phyloP scores from a whole-genome alignment of 2,797 vertebrate species.

The Arrhamphus sclerolepis region DNA sequence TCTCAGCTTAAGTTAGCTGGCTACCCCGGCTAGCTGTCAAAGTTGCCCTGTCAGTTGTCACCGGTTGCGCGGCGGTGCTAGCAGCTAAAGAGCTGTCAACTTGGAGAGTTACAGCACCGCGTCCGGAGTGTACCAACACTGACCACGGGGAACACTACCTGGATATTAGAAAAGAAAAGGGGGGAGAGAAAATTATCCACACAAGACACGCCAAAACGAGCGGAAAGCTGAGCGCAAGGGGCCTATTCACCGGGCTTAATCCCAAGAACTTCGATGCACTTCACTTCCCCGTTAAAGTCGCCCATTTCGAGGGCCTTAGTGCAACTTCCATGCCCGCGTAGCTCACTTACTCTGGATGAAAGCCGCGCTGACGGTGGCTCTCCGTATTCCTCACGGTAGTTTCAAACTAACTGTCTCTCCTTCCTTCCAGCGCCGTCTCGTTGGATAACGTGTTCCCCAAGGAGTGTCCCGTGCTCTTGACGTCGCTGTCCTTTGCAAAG shows the following conservation, averaged over 20 bases:
- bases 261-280: constrained; percentile 76
- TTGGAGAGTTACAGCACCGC: constrained; percentile 72
- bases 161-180: constrained; percentile 2
- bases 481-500: constrained; percentile 68
- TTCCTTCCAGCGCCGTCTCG: constrained; percentile 53
- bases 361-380: constrained; percentile 68
- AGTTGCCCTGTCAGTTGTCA: constrained; percentile 81
- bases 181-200: constrained; percentile 53
- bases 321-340: constrained; percentile 83
- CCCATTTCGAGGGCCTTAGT: constrained; percentile 81
- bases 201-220: constrained; percentile 53
- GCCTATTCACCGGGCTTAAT: constrained; percentile 73
- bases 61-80: constrained; percentile 73
- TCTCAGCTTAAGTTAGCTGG: constrained; percentile 71
- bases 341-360: constrained; percentile 83
- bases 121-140: constrained; percentile 44
- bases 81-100: constrained; percentile 80
- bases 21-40: constrained; percentile 77
- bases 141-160: constrained; percentile 51
- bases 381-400: constrained; percentile 79
- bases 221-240: constrained; percentile 58
- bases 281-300: constrained; percentile 78
- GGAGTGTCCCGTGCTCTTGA: constrained; percentile 65
- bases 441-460: constrained; percentile 29
- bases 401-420: constrained; percentile 73